Evolutionary conservation across 2,888 invertebrate genomes (phyloP).

Genomic region (Chalcis sispes): DNA sequence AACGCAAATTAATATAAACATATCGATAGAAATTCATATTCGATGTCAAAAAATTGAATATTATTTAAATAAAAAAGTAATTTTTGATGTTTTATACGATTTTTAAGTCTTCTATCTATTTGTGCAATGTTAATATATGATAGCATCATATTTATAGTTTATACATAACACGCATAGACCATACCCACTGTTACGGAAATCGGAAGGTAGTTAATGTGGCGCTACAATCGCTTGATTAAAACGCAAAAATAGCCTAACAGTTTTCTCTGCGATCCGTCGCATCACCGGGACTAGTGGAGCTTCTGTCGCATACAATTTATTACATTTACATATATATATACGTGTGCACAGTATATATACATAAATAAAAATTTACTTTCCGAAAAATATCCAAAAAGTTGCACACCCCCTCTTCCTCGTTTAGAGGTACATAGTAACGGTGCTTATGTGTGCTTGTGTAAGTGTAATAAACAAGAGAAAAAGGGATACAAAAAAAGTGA

Average conservation of each 20-base stretch:
- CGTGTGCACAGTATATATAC: neutral
- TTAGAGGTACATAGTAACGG: neutral
- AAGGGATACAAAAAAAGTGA: neutral
- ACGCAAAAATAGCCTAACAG: neutral
- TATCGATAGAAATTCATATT: too few species aligned
- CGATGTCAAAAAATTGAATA: too few species aligned
- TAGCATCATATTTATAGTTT: too few species aligned
- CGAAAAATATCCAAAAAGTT: conserved; percentile 15
- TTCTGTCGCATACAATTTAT: conserved; percentile 12
- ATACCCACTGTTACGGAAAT: too few species aligned
- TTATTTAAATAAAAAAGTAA: too few species aligned
- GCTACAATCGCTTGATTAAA: neutral
- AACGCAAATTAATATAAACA: too few species aligned
- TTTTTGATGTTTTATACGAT: too few species aligned
- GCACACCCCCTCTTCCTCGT: neutral
- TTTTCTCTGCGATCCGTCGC: conserved; percentile 12
- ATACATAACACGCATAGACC: too few species aligned
- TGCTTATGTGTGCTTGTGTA: neutral
- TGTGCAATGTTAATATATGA: too few species aligned
- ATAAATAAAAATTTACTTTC: neutral
- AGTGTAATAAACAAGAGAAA: neutral
- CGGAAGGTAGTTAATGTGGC: too few species aligned
- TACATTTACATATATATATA: neutral
- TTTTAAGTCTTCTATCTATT: too few species aligned
- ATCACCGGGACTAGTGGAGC: conserved; percentile 16